Evolutionary conservation across 2,888 invertebrate species (phyloP).

Genomic region (Rhamphomyia laevipes): DNA sequence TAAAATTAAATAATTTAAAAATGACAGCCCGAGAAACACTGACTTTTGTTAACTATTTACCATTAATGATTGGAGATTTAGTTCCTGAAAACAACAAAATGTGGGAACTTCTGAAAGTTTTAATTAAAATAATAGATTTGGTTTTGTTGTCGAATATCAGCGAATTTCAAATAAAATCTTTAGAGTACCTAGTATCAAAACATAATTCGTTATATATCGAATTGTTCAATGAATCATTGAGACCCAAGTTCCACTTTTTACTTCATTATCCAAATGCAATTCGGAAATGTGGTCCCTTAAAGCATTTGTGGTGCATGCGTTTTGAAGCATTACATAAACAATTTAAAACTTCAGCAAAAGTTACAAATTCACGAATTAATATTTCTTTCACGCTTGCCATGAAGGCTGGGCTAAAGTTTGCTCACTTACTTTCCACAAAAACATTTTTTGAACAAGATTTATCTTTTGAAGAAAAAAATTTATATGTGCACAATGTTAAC

Average conservation of each 20-base stretch:
- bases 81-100: slow-evolving; percentile 10
- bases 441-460: slow-evolving; percentile 2
- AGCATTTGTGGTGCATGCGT: slow-evolving; percentile 9
- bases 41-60: slow-evolving; percentile 13
- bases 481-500: not conserved
- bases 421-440: slow-evolving; percentile 3
- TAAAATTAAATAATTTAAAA: slow-evolving; percentile 14
- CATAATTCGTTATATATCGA: slow-evolving; percentile 10
- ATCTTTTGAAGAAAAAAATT: slow-evolving; percentile 9
- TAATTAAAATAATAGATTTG: slow-evolving; percentile 11
- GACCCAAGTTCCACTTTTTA: slow-evolving; percentile 13
- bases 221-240: slow-evolving; percentile 10
- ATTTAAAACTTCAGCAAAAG: slow-evolving; percentile 7
- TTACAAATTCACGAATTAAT: slow-evolving; percentile 7
- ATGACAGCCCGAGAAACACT: slow-evolving; percentile 15
- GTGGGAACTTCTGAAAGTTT: slow-evolving; percentile 9
- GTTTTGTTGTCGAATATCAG: slow-evolving; percentile 6
- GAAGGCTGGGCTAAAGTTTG: slow-evolving; percentile 9
- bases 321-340: slow-evolving; percentile 10
- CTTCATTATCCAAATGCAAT: slow-evolving; percentile 11
- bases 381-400: slow-evolving; percentile 8
- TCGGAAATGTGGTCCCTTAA: slow-evolving; percentile 10
- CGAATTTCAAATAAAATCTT: slow-evolving; percentile 4
- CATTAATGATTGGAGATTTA: slow-evolving; percentile 15
- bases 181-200: slow-evolving; percentile 7